Conservation (phyloP, 2,888 invertebrate genomes). For the Entomobrya proxima region DNA sequence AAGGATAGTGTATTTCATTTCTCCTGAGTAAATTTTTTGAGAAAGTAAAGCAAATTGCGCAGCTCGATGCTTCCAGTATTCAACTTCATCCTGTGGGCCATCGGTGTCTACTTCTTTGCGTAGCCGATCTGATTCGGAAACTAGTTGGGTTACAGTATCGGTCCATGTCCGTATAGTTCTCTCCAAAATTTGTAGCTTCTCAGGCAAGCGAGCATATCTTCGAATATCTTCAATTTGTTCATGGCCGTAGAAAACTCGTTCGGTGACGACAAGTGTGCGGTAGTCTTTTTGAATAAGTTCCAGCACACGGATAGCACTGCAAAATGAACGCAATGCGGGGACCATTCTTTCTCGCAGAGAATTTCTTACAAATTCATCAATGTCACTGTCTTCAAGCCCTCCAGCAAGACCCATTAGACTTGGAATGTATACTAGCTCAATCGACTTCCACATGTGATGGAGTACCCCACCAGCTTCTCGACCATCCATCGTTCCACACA, state of each 20-base stretch:
- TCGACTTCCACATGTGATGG: slow-evolving; percentile 87
- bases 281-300: slow-evolving; percentile 72
- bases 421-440: slow-evolving; percentile 87
- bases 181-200: slow-evolving; percentile 83
- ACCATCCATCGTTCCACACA: slow-evolving; percentile 89
- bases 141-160: slow-evolving; percentile 79
- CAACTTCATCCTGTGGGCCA: slow-evolving; percentile 95
- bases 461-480: slow-evolving; percentile 88
- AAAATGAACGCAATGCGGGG: slow-evolving; percentile 90
- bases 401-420: slow-evolving; percentile 88
- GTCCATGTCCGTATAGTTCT: slow-evolving; percentile 87
- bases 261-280: slow-evolving; percentile 65
- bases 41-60: slow-evolving; percentile 94
- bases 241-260: slow-evolving; percentile 72
- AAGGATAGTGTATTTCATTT: slow-evolving; percentile 81
- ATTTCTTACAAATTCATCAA: slow-evolving; percentile 87
- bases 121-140: slow-evolving; percentile 94
- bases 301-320: slow-evolving; percentile 89
- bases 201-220: slow-evolving; percentile 83
- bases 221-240: slow-evolving; percentile 81
- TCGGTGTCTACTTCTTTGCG: slow-evolving; percentile 91
- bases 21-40: slow-evolving; percentile 73
- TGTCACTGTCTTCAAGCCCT: slow-evolving; percentile 81
- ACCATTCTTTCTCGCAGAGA: slow-evolving; percentile 89
- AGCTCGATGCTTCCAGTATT: slow-evolving; percentile 96